Evolutionary conservation across 1,140 invertebrate genomes (phyloP), one percentile per base, ranked within the genome.

Genomic region (Solenopsis invicta): DNA sequence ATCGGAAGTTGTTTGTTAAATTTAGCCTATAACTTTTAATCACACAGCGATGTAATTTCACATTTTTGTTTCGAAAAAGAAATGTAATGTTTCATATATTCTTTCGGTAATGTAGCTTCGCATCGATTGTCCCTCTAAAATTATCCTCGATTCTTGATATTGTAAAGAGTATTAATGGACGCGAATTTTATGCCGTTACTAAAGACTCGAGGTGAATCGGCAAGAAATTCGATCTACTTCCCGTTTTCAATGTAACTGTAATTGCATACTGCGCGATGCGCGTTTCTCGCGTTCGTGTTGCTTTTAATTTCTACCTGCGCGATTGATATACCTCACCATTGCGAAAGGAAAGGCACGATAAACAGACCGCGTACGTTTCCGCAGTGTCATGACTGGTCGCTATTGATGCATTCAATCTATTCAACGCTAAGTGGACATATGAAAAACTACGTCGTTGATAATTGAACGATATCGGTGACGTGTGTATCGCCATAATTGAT

Each of bases 211-310:
- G 29, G 69, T 75, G 80, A 84, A 75, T 84, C 41, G 80, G 45
- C 80, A 62, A 75, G 69, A 84, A 84, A 84, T 81, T 69, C 50
- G 78, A 84, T 84, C 80, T 21, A 84, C 80, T 74, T 82, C 69
- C 80, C 80, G 54, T 84, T 84, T 84, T 61, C 56, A 61, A 84
- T 75, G 80, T 84, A 75, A 59, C 80, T 75, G 80, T 84, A 84
- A 84, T 75, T 84, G 80, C 69, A 75, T 24, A 59, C 45, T 82
- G 67, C 66, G 52, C 67, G 67, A 74, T 72, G 67, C 48, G 41
- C 80, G 67, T 78, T 52, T 56, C 52, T 56, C 34, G 77, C 77
- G 61, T 54, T 66, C 77, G 75, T 77, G 37, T 75, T 77, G 77
- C 80, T 56, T 82, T 84, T 84, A 84, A 84, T 84, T 56, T 84